Evolutionary conservation across 2,113 vertebrate genomes (phyloP).

Genomic region (Gila orcuttii): DNA sequence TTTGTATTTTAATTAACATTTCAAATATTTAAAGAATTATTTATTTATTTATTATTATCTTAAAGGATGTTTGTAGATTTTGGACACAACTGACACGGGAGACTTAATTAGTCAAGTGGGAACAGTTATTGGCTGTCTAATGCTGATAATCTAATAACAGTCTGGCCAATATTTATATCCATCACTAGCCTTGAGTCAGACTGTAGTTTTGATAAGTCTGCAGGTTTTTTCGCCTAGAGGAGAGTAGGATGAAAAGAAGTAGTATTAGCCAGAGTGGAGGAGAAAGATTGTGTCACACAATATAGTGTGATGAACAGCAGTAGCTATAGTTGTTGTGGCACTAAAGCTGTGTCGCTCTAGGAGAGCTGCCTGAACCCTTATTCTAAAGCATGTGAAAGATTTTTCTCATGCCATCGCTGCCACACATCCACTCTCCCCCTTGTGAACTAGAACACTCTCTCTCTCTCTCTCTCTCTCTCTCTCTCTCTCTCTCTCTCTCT

Average conservation of each 20-base stretch:
- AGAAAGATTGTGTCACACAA: conserved; percentile 34
- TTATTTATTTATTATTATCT: not conserved
- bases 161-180: not conserved
- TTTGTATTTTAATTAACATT: too few species aligned
- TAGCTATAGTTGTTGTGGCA: conserved; percentile 36
- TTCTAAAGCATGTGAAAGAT: conserved; percentile 17
- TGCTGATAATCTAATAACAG: not conserved
- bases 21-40: not conserved
- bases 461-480: not conserved
- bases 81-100: not conserved
- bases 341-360: conserved; percentile 14
- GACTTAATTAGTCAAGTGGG: conserved; percentile 2
- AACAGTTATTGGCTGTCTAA: conserved; percentile 9
- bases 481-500: not conserved
- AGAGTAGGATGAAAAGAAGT: conserved; percentile 23
- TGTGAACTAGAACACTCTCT: not conserved
- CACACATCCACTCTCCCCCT: conserved; percentile 17
- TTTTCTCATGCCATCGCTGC: not conserved
- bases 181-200: not conserved
- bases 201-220: conserved; percentile 12
- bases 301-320: conserved; percentile 41
- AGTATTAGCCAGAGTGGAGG: conserved; percentile 22
- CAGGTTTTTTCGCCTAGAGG: not conserved
- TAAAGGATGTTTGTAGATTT: not conserved
- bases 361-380: conserved; percentile 24